Conservation (phyloP, 64 coral and sea anemone genomes). For the Stichodactyla helianthus region DNA sequence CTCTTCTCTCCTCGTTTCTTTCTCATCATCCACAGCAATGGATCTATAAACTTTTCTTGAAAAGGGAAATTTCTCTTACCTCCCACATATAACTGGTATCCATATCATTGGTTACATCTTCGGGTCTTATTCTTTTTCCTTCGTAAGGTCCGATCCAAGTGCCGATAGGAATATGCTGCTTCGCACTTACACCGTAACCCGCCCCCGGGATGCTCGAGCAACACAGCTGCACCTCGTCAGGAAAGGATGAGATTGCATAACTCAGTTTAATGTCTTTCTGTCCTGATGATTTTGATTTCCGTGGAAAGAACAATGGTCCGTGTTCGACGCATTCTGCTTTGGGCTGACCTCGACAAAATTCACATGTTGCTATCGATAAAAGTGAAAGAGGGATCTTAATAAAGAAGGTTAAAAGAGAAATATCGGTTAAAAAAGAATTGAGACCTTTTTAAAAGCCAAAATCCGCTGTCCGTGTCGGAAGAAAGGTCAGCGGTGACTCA, state of each 20-base stretch:
- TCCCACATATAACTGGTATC: conserved; percentile 72
- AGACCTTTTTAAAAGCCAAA: neutral
- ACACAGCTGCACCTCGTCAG: conserved; percentile 70
- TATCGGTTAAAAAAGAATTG: neutral
- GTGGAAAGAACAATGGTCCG: neutral
- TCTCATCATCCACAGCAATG: neutral
- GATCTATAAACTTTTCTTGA: neutral
- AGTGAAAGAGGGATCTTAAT: neutral
- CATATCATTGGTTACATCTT: conserved; percentile 28
- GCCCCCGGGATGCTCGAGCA: conserved; percentile 61
- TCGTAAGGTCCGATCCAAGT: conserved; percentile 85
- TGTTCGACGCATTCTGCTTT: conserved; percentile 15
- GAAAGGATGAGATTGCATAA: conserved; percentile 61
- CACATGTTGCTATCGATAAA: neutral
- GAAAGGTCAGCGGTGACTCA: no score
- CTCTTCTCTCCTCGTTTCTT: neutral
- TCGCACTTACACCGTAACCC: conserved; percentile 63
- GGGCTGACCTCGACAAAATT: conserved; percentile 2
- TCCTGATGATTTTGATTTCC: neutral
- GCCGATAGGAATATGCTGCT: conserved; percentile 65
- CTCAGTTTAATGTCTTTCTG: conserved; percentile 28
- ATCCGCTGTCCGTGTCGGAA: no score
- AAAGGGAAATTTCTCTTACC: conserved; percentile 13
- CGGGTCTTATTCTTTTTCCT: conserved; percentile 46
- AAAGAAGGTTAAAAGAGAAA: neutral